Conservation (phyloP, 2,888 invertebrate genomes). For the Abscondita cerata region DNA sequence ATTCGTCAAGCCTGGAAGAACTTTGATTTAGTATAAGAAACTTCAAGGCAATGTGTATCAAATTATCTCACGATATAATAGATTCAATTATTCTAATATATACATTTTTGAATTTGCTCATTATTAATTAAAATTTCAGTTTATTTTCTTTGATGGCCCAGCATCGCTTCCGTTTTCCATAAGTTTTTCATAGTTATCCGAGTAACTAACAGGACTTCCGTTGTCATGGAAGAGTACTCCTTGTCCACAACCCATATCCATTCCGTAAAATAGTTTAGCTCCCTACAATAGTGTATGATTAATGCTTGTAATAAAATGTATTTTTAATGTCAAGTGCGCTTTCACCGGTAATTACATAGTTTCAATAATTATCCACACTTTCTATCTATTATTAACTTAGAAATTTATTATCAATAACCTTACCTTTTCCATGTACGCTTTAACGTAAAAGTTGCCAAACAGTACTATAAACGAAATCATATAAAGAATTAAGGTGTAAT, state of each 20-base stretch:
- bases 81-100: constrained; percentile 16
- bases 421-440: constrained; percentile 80
- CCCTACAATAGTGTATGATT: constrained; percentile 60
- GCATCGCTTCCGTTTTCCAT: constrained; percentile 19
- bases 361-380: not conserved
- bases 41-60: not conserved
- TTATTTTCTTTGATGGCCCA: constrained; percentile 9
- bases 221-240: constrained; percentile 62
- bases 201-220: constrained; percentile 53
- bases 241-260: constrained; percentile 65
- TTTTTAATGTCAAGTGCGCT: no score
- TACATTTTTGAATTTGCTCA: not conserved
- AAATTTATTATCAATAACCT: constrained; percentile 34
- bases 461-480: constrained; percentile 88
- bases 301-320: no score
- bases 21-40: not conserved
- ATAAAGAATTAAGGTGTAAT: constrained; percentile 83
- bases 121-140: no score
- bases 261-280: constrained; percentile 65
- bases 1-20: not conserved
- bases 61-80: constrained; percentile 4
- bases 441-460: constrained; percentile 87
- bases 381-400: not conserved
- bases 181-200: not conserved
- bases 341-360: no score